These are phyloP conservation scores for Blastobasis adustella DNA, from an alignment of 2,888 invertebrate genomes.

Conservation along the genomic window DNA sequence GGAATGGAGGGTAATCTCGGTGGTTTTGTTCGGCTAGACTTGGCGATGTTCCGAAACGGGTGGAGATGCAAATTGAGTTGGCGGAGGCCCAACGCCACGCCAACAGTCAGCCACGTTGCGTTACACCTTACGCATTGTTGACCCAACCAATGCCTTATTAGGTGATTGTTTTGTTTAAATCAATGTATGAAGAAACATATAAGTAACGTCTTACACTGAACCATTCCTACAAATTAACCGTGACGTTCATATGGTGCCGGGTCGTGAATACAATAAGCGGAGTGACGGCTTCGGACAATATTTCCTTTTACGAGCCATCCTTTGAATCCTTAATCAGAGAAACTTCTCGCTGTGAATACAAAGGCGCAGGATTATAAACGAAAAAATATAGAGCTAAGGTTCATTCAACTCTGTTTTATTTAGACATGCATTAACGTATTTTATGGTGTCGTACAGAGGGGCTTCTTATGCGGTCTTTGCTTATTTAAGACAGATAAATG, in stretches of 20 bases:
- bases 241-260: neutral
- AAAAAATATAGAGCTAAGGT: slow-evolving; percentile 45
- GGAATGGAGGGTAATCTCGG: slow-evolving; percentile 73
- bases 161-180: too few species aligned
- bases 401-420: slow-evolving; percentile 53
- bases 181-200: too few species aligned
- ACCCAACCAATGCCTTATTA: slow-evolving; percentile 19
- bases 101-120: slow-evolving; percentile 46
- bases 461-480: too few species aligned
- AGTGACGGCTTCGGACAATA: slow-evolving; percentile 44
- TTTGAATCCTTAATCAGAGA: slow-evolving; percentile 68
- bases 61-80: slow-evolving; percentile 75
- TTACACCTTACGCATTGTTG: slow-evolving; percentile 49
- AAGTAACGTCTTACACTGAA: too few species aligned
- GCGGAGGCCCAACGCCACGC: slow-evolving; percentile 71
- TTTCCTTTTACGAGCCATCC: slow-evolving; percentile 67
- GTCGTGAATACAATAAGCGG: slow-evolving; percentile 22
- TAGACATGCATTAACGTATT: slow-evolving; percentile 16
- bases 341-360: slow-evolving; percentile 60
- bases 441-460: too few species aligned
- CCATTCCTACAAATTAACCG: too few species aligned
- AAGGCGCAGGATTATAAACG: slow-evolving; percentile 43
- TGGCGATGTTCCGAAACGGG: slow-evolving; percentile 75
- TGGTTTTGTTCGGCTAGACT: slow-evolving; percentile 76
- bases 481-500: too few species aligned